These are phyloP conservation scores for Syngnathus rostellatus DNA, from an alignment of 2,797 vertebrate species.

Conservation along the genomic window DNA sequence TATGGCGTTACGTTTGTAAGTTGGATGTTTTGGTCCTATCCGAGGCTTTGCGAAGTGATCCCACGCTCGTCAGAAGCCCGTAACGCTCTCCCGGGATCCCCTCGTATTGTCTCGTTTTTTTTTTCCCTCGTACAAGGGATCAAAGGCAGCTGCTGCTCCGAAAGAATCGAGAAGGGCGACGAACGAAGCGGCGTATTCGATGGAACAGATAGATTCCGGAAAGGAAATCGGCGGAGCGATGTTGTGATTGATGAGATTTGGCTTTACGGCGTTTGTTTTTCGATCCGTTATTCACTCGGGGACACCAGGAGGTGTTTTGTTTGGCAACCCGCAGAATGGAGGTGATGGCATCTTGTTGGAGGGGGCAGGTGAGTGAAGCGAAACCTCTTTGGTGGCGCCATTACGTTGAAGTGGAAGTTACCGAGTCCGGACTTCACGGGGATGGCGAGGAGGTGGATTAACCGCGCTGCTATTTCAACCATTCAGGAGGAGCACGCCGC, in stretches of 20 bases:
- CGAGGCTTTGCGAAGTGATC: slow-evolving; percentile 30
- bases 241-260: slow-evolving; percentile 9
- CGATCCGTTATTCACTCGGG: slow-evolving; percentile 5
- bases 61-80: slow-evolving; percentile 34
- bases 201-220: not conserved
- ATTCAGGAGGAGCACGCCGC: slow-evolving; percentile 91
- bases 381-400: not conserved
- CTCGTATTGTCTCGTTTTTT: slow-evolving; percentile 39
- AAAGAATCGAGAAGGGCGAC: slow-evolving; percentile 18
- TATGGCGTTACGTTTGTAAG: not conserved
- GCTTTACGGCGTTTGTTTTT: not conserved
- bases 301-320: slow-evolving; percentile 10
- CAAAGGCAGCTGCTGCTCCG: slow-evolving; percentile 45
- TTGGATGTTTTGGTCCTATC: not conserved
- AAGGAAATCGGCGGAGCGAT: slow-evolving; percentile 1
- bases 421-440: not conserved
- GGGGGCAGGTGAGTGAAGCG: slow-evolving; percentile 60
- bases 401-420: slow-evolving; percentile 13
- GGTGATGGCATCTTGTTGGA: slow-evolving; percentile 74
- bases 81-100: slow-evolving; percentile 37
- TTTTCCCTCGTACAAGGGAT: slow-evolving; percentile 32
- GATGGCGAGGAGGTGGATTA: not conserved
- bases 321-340: slow-evolving; percentile 47
- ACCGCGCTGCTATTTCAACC: not conserved
- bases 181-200: slow-evolving; percentile 36